Conservation (phyloP, 2,113 vertebrate species). For the Carassius carassius region DNA sequence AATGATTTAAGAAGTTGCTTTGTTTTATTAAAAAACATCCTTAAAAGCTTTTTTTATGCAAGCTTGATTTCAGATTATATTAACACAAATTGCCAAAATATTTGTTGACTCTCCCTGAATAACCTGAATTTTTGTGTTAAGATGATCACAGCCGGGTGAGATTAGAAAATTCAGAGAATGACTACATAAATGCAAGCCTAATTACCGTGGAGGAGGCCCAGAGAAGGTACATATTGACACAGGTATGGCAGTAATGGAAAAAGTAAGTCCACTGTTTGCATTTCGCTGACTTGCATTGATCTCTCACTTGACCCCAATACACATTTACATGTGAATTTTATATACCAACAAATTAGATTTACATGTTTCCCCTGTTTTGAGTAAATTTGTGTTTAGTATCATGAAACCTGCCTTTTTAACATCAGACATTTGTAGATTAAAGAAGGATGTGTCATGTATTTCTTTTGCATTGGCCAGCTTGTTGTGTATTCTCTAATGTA, state of each 20-base stretch:
- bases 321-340: not conserved
- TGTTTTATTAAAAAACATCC: not conserved
- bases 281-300: not conserved
- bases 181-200: constrained; percentile 97
- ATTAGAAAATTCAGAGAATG: constrained; percentile 90
- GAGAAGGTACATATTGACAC: constrained; percentile 93
- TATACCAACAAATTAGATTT: not conserved
- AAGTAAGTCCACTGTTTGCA: constrained; percentile 24
- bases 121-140: constrained; percentile 62
- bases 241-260: constrained; percentile 76
- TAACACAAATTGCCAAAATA: not conserved
- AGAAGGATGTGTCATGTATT: not conserved
- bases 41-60: not conserved
- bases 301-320: not conserved
- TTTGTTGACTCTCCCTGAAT: not conserved
- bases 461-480: not conserved
- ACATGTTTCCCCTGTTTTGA: not conserved
- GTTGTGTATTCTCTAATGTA: not conserved
- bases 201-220: constrained; percentile 88
- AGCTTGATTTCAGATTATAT: not conserved
- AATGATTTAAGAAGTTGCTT: no score
- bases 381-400: not conserved
- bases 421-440: not conserved
- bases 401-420: not conserved
- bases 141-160: constrained; percentile 97